Percentiles rank a stretch among this genome's conserved stretches.
Conservation (phyloP, 2,888 invertebrate genomes). For the Cheilosia vulpina region DNA sequence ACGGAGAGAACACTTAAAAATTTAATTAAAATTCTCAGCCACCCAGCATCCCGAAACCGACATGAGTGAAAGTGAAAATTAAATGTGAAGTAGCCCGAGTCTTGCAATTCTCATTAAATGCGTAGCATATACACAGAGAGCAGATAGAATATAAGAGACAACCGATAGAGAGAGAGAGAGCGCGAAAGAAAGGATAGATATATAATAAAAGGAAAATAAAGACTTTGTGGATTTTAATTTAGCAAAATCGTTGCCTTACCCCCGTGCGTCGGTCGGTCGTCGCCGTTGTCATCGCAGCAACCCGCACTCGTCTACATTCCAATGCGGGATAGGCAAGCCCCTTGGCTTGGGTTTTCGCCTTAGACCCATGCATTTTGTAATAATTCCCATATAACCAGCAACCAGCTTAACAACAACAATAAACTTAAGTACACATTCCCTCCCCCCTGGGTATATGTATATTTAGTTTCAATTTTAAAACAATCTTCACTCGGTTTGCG, state of each 20-base stretch:
- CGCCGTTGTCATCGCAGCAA: constrained; percentile 6
- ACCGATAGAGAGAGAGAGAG: neutral
- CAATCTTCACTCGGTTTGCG: constrained; percentile 40
- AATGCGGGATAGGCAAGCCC: constrained; percentile 40
- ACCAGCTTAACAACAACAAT: constrained; percentile 53
- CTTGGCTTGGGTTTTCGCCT: constrained; percentile 8
- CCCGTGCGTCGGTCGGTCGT: neutral
- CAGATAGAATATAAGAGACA: neutral
- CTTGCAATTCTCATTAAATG: constrained; percentile 75
- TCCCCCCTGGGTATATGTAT: constrained; percentile 3
- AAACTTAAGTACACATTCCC: constrained; percentile 54
- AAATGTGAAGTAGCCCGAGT: constrained; percentile 72
- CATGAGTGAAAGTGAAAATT: constrained; percentile 75
- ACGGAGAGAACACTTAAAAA: constrained; percentile 72
- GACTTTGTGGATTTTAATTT: constrained; percentile 75
- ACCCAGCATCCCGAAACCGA: constrained; percentile 56
- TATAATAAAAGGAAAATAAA: constrained; percentile 72
- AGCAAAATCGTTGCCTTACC: constrained; percentile 53
- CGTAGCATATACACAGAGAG: constrained; percentile 45
- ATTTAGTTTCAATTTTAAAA: constrained; percentile 74
- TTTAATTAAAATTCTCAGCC: constrained; percentile 75
- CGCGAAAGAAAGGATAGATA: neutral
- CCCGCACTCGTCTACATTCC: constrained; percentile 57
- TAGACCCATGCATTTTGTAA: constrained; percentile 38
- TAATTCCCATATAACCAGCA: constrained; percentile 40